Conservation (phyloP, 2,797 vertebrate species). For the Ctenochaetus hawaiiensis region DNA sequence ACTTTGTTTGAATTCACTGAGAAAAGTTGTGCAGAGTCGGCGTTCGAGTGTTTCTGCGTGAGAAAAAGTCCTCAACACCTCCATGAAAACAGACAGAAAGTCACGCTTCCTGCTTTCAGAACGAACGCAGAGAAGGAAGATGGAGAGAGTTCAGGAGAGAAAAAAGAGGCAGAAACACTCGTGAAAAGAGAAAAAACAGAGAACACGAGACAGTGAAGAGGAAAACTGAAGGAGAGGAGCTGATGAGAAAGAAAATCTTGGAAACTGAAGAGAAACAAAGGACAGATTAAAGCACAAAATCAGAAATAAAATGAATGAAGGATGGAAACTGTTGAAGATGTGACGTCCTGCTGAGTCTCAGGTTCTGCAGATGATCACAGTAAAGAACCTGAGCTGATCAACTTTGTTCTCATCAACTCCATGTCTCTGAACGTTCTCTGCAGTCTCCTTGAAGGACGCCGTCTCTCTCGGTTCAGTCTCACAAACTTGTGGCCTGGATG, state of each 20-base stretch:
- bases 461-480: background rate
- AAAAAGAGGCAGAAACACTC: too few species aligned
- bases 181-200: too few species aligned
- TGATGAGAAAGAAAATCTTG: too few species aligned
- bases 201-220: too few species aligned
- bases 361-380: too few species aligned
- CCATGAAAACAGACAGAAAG: background rate
- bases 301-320: background rate
- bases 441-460: background rate
- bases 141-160: too few species aligned
- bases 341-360: too few species aligned
- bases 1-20: background rate
- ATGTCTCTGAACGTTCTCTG: background rate
- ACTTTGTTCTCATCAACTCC: background rate
- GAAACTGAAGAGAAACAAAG: too few species aligned
- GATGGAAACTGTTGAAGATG: background rate
- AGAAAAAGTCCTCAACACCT: background rate
- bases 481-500: background rate
- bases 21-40: slow-evolving; percentile 14
- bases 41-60: background rate
- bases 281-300: too few species aligned
- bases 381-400: background rate
- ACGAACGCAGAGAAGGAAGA: too few species aligned
- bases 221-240: too few species aligned
- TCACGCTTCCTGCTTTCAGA: background rate